Percentiles rank a stretch among this genome's conserved stretches.
Evolutionary conservation across 2,113 vertebrate genomes (phyloP).

Genomic region (Rhinolophus sinicus): DNA sequence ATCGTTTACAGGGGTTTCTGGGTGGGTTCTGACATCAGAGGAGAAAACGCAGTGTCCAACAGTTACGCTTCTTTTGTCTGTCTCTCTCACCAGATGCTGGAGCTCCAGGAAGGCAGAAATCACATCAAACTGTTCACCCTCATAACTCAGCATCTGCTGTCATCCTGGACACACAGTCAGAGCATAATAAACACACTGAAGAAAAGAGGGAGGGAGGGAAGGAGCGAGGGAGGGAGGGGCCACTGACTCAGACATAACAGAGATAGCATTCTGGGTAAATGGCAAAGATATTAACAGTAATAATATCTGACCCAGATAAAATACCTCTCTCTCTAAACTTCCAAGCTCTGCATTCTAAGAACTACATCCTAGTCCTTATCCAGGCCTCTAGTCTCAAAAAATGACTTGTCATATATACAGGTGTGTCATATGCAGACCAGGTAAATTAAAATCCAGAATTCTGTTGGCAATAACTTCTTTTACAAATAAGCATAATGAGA

Average conservation of each 20-base stretch:
- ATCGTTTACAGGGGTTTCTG: not conserved
- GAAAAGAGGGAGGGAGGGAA: not conserved
- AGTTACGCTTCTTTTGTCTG: not conserved
- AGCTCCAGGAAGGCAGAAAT: not conserved
- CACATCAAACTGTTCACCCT: not conserved
- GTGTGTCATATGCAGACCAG: not conserved
- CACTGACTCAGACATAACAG: not conserved
- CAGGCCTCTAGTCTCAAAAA: not conserved
- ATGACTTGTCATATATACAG: not conserved
- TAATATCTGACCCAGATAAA: not conserved
- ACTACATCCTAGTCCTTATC: not conserved
- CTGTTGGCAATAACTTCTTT: not conserved
- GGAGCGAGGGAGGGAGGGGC: not conserved
- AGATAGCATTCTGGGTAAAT: not conserved
- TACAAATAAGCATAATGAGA: not conserved
- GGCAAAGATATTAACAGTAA: not conserved
- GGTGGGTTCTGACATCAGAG: not conserved
- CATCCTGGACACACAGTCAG: not conserved
- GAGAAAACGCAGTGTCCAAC: not conserved
- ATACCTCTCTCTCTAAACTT: not conserved
- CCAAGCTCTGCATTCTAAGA: not conserved
- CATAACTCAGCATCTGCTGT: not conserved
- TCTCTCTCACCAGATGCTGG: not conserved
- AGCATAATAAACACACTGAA: not conserved
- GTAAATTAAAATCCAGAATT: slow-evolving; percentile 43